Evolutionary conservation across 23 tunicate species (phyloP).

Genomic region (Halocynthia aurantium): DNA sequence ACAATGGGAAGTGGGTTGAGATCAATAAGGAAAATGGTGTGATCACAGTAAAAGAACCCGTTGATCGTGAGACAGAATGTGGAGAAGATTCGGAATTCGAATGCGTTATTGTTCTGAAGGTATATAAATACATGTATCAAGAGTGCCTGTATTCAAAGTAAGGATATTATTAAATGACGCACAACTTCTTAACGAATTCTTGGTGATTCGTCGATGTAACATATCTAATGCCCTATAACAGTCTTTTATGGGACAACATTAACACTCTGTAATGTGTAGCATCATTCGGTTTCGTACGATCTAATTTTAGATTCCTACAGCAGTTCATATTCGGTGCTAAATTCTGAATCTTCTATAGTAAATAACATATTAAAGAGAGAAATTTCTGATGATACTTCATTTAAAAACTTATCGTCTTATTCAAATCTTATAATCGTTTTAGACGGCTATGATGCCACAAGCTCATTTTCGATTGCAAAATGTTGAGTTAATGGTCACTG

Average conservation of each 20-base stretch:
- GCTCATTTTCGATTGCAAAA: conserved; percentile 37
- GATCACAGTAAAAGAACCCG: conserved; percentile 48
- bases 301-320: too few relatives aligned
- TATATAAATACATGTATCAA: conserved; percentile 1
- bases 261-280: too few relatives aligned
- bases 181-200: background rate
- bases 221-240: too few relatives aligned
- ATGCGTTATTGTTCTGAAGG: conserved; percentile 61
- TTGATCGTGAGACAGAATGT: conserved; percentile 66
- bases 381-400: too few relatives aligned
- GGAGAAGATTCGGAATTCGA: conserved; percentile 35
- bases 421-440: background rate
- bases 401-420: too few relatives aligned
- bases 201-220: too few relatives aligned
- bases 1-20: conserved; percentile 46
- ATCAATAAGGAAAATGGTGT: conserved; percentile 41
- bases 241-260: too few relatives aligned
- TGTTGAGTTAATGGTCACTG: conserved; percentile 41
- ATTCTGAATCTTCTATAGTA: too few relatives aligned
- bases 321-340: too few relatives aligned
- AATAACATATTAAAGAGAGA: too few relatives aligned
- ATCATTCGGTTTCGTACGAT: too few relatives aligned
- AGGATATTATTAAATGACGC: background rate
- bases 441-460: conserved; percentile 56
- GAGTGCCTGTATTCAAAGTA: background rate